These are phyloP conservation scores for Leptopilina clavipes DNA, from an alignment of 1,140 invertebrate species.

Conservation along the genomic window DNA sequence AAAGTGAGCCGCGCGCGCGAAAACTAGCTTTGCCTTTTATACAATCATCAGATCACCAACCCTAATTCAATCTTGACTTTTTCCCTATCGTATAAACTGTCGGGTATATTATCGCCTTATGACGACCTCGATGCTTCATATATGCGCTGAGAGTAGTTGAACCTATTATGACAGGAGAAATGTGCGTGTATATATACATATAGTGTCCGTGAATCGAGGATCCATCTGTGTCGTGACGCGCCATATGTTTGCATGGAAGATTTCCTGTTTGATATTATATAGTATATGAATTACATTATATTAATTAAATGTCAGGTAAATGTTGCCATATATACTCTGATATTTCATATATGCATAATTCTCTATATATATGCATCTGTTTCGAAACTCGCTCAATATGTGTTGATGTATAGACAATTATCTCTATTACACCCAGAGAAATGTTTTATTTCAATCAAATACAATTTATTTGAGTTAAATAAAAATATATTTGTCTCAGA, in stretches of 20 bases:
- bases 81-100: constrained; percentile 55
- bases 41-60: constrained; percentile 45
- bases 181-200: not conserved
- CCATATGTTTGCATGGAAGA: constrained; percentile 54
- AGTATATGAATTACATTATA: constrained; percentile 61
- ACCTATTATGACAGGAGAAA: constrained; percentile 46
- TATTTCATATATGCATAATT: constrained; percentile 43
- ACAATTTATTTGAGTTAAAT: too few relatives aligned
- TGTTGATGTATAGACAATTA: constrained; percentile 6
- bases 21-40: constrained; percentile 31
- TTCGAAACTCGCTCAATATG: constrained; percentile 22
- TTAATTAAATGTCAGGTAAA: constrained; percentile 62
- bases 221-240: constrained; percentile 55
- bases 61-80: constrained; percentile 60
- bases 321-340: constrained; percentile 53
- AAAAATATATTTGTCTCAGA: too few relatives aligned
- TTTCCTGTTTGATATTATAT: constrained; percentile 33
- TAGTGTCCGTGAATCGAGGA: constrained; percentile 32
- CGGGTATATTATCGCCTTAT: constrained; percentile 51
- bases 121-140: constrained; percentile 37
- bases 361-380: constrained; percentile 45
- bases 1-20: constrained; percentile 37
- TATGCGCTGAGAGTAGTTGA: constrained; percentile 48
- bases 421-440: not conserved
- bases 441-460: too few relatives aligned